Percentiles rank a stretch among this genome's conserved stretches.
Conservation (phyloP, 2,113 vertebrate species). For the Atractosteus spatula region DNA sequence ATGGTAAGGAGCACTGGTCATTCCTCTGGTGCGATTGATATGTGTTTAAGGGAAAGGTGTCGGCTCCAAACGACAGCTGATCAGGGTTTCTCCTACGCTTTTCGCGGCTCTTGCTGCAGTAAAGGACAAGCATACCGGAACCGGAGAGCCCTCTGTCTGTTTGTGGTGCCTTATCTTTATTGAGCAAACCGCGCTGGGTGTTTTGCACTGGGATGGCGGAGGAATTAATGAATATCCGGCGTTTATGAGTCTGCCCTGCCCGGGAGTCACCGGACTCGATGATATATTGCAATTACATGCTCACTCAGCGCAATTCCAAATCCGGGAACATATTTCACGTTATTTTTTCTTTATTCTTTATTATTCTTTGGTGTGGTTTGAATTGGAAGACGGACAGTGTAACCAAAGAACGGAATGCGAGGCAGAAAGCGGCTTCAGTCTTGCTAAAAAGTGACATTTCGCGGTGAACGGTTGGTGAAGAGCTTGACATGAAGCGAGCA, state of each 20-base stretch:
- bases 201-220: constrained; percentile 41
- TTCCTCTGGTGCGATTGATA: background rate
- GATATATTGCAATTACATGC: constrained; percentile 14
- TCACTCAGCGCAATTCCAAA: constrained; percentile 10
- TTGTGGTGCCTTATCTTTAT: constrained; percentile 24
- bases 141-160: constrained; percentile 15
- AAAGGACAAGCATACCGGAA: background rate
- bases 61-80: background rate
- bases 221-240: constrained; percentile 32
- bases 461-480: no score
- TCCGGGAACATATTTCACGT: background rate
- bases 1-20: background rate
- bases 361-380: constrained; percentile 27
- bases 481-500: no score
- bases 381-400: constrained; percentile 9
- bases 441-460: no score
- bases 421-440: no score
- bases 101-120: background rate
- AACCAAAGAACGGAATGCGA: no score
- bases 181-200: constrained; percentile 21
- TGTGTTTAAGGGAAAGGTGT: background rate
- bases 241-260: constrained; percentile 17
- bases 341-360: no score
- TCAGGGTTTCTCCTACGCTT: background rate
- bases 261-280: background rate